Base-by-base conservation (phyloP, 2,113 vertebrate genomes). In the Chaetodon auriga region DNA sequence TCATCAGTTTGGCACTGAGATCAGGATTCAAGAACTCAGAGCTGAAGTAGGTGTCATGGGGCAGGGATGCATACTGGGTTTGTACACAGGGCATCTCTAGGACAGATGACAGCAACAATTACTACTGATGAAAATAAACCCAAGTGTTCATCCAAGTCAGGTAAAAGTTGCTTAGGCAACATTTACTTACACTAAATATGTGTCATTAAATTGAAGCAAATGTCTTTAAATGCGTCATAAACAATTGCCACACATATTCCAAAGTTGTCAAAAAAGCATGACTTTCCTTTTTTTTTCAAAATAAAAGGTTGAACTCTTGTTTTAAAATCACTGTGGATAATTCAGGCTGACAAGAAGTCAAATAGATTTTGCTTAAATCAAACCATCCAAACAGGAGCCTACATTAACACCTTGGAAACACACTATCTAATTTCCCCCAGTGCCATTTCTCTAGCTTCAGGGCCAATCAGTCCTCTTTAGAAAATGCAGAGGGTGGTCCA, bases 51-150 rank as follows among this genome's bases (percentile, higher is more conserved):
- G 68, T 95, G 85, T 98, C 97, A 58, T 94, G 95, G 75, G 96
- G 92, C 90, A 93, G 80, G 76, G 95, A 96, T 89, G 95, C 93
- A 96, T 96, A 95, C 85, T 98, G 97, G 1, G 97, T 95, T 96
- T 98, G 97, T 92, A 97, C 97, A 95, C 97, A 99, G 96, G 97
- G 97, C 97, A 99, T 99, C 81, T 96, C 97, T 99, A 90, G 0
- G 78, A 92, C 69, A 90, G 72, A 87, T 7, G 43, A 87, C 14
- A 81, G 41, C 23, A 55, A 72, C 3, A 30, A 19, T 86, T 77
- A 82, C 49, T 41, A 57, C 1, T 1, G 14, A 21, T 70, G 54
- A 76, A 85, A 85, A 63, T 55, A 70, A 68, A 74, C 21, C 38
- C 4, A 7, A 16, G 9, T 45, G 23, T 30, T 77, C 54, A 14